These are phyloP conservation scores for Pelochelys cantorii DNA, from an alignment of 2,797 vertebrate species.

Conservation along the genomic window DNA sequence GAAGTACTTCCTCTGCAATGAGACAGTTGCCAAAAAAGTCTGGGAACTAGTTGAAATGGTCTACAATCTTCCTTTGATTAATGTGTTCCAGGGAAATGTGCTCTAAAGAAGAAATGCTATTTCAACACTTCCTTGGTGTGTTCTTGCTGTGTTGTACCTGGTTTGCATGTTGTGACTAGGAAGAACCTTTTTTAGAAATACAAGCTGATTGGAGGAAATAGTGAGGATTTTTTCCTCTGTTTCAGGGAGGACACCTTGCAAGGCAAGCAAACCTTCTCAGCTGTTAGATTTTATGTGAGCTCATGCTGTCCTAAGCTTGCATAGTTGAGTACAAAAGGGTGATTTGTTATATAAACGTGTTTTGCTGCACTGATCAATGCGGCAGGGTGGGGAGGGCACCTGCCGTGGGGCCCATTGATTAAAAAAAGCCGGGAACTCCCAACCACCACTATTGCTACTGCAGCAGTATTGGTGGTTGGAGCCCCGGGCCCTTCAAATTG, in stretches of 20 bases:
- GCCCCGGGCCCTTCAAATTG: no score
- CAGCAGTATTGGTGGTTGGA: no score
- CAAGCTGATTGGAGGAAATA: background rate
- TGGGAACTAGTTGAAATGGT: background rate
- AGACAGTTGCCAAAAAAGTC: background rate
- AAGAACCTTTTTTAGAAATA: conserved; percentile 1
- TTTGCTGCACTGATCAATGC: background rate
- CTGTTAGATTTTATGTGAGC: background rate
- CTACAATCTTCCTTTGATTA: background rate
- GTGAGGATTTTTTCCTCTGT: fast-evolving
- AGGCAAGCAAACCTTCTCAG: background rate
- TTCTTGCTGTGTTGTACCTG: conserved; percentile 31
- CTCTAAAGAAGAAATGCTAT: background rate
- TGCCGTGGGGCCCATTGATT: no score
- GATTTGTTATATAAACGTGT: background rate
- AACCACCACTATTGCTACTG: no score
- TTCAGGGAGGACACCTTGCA: background rate
- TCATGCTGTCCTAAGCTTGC: conserved; percentile 44
- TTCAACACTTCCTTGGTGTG: conserved; percentile 22
- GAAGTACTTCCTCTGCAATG: background rate
- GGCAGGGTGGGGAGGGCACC: no score
- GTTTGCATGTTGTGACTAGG: background rate
- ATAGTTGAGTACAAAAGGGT: background rate
- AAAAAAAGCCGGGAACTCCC: no score
- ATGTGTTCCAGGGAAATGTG: background rate